Evolutionary conservation across 1,140 invertebrate genomes (phyloP), one percentile per base, ranked within the genome.

Genomic region (Halictus rubicundus): DNA sequence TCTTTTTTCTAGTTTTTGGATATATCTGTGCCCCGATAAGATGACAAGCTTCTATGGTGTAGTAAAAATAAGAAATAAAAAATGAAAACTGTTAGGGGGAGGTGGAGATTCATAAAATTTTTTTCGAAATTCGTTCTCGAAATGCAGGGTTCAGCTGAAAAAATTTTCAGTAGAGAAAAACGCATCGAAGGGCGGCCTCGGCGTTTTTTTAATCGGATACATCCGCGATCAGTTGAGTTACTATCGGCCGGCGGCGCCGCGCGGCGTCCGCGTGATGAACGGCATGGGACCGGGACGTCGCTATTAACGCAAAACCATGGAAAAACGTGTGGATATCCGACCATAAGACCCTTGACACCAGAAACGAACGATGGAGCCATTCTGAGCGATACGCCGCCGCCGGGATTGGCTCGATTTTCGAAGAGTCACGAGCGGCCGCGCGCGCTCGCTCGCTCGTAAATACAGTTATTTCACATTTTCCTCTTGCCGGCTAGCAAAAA

Each of bases 381-480:
- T 77, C 54, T 25, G 60, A 68, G 69, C 49, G 78, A 25, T 65
- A 57, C 63, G 52, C 25, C 65, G 52, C 25, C 65, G 49, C 71
- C 52, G 49, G 54, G 64, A 86, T 86, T 86, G 83, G 71, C 84
- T 85, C 83, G 84, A 86, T 85, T 86, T 85, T 85, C 83, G 59
- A 85, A 79, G 61, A 85, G 83, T 85, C 84, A 86, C 84, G 84
- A 76, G 37, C 80, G 75, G 19, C 63, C 71, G 60, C 37, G 60
- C 66, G 46, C 32, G 32, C 2, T 32, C 32, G 32, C 2, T 32
- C 32, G 32, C 83, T 71, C 74, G 83, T 86, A 86, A 86, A 86
- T 86, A 85, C 83, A 68, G 70, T 63, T 72, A 85, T 79, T 68
- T 61, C 68, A 46, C 68, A 73, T 69, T 73, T 71, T 75, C 39